phyloP scores from a whole-genome alignment of 2,797 vertebrate genomes.

The Anabas testudineus region DNA sequence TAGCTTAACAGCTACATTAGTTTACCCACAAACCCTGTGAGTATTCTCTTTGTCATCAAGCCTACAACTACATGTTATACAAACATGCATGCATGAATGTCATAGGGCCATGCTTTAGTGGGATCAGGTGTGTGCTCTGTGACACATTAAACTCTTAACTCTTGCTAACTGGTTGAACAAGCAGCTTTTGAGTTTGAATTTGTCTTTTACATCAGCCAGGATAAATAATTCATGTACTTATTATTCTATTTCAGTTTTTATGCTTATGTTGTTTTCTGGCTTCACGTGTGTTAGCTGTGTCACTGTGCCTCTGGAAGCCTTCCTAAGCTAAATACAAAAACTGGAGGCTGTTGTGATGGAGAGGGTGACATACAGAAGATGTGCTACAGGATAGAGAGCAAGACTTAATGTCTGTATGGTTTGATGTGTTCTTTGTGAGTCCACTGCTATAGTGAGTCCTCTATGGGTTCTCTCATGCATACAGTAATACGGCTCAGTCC shows the following conservation, averaged over 20 bases:
- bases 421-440: constrained; percentile 62
- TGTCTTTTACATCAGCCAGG: neutral
- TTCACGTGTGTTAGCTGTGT: neutral
- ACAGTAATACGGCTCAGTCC: constrained; percentile 54
- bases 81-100: no score
- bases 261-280: neutral
- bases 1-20: neutral
- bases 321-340: constrained; percentile 24
- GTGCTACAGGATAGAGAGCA: constrained; percentile 44
- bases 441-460: constrained; percentile 48
- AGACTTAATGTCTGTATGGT: constrained; percentile 41
- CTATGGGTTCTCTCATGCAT: constrained; percentile 71
- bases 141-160: no score
- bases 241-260: neutral
- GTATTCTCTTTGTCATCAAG: no score
- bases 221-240: neutral
- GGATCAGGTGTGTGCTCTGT: neutral
- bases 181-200: neutral
- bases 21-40: neutral
- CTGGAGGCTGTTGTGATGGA: constrained; percentile 34
- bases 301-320: constrained; percentile 4
- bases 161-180: neutral
- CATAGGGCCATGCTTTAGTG: no score
- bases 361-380: constrained; percentile 39
- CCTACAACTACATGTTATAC: no score